A percentile compares a stretch with the other conserved stretches of the same genome.
These are phyloP conservation scores for Tiaroga cobitis DNA, from an alignment of 2,797 vertebrate genomes.

Conservation along the genomic window DNA sequence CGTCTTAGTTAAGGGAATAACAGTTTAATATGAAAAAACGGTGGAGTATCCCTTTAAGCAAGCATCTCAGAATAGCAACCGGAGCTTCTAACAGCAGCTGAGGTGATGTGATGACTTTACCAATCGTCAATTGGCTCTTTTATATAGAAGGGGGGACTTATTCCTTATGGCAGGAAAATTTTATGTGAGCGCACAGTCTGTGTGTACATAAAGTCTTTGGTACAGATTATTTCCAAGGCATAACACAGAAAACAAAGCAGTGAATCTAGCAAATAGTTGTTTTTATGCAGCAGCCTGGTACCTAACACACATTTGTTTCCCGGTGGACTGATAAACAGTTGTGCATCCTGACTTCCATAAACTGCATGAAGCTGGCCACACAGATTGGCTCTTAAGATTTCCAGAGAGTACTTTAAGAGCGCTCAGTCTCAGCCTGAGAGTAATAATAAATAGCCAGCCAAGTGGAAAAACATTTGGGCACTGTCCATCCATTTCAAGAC, in stretches of 20 bases:
- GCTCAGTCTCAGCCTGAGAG: not conserved
- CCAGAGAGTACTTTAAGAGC: not conserved
- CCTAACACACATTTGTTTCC: not conserved
- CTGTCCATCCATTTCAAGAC: not conserved
- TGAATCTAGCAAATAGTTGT: not conserved
- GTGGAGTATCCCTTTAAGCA: not conserved
- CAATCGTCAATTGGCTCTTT: not conserved
- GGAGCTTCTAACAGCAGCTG: not conserved
- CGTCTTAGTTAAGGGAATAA: too few relatives aligned
- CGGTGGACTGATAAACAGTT: not conserved
- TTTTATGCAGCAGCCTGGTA: not conserved
- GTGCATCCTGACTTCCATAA: not conserved
- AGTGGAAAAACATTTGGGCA: not conserved
- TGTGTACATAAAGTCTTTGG: not conserved
- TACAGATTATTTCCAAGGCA: not conserved
- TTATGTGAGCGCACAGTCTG: not conserved
- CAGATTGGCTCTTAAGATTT: constrained; percentile 11
- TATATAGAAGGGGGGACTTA: not conserved
- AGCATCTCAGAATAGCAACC: not conserved
- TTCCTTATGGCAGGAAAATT: not conserved
- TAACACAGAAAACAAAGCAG: not conserved
- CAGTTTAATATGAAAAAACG: too few relatives aligned
- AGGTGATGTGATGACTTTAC: not conserved
- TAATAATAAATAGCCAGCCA: not conserved
- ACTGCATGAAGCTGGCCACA: not conserved